phyloP scores from a whole-genome alignment of 2,113 vertebrate genomes.

The Sakesphorus luctuosus region DNA sequence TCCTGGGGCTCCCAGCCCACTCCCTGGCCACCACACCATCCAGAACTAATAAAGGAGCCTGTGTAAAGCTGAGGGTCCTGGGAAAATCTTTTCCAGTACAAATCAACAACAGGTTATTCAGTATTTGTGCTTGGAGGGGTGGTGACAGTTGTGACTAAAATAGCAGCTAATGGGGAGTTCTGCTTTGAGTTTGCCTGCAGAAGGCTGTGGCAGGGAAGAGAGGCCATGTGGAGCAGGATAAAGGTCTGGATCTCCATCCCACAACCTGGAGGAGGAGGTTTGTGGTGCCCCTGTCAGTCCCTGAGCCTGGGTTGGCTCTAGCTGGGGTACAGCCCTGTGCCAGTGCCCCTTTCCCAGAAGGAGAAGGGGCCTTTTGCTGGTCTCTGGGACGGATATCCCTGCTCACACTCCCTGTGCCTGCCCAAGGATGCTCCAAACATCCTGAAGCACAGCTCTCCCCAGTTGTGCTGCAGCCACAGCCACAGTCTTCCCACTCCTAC shows the following conservation, averaged over 20 bases:
- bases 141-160: neutral
- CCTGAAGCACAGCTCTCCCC: neutral
- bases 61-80: neutral
- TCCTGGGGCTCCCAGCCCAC: neutral
- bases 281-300: neutral
- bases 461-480: neutral
- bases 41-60: conserved; percentile 16
- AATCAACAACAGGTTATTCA: conserved; percentile 17
- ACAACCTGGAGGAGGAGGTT: neutral
- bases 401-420: neutral
- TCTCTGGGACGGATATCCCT: neutral
- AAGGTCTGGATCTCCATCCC: neutral
- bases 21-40: neutral
- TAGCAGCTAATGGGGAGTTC: neutral
- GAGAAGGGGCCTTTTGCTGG: accelerated
- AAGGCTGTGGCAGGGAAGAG: neutral
- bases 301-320: neutral
- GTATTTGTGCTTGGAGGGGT: neutral
- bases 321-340: neutral
- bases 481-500: accelerated
- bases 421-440: neutral
- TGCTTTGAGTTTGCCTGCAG: neutral
- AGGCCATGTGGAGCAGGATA: accelerated
- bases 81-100: conserved; percentile 38
- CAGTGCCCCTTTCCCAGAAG: neutral